Base-by-base conservation (phyloP, 1,140 invertebrate genomes). In the Cherax quadricarinatus region DNA sequence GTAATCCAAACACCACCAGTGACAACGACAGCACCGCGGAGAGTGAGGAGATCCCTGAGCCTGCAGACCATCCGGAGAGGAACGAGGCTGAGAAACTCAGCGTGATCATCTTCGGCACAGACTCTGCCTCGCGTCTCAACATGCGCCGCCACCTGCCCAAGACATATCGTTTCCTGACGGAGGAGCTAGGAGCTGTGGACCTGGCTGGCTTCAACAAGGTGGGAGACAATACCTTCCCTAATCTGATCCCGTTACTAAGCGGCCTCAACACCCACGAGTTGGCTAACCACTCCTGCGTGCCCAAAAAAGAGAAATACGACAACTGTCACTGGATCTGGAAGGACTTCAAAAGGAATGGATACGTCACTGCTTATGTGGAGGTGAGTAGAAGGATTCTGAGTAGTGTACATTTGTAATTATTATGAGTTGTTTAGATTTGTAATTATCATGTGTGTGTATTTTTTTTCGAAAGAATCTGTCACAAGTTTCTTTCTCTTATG, bases 101-200 rank as follows among this genome's bases (percentile, higher is more conserved):
- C 93, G 96, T 99, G 0, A 95, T 98, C 48, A 95, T 99, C 16
- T 94, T 98, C n/a, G 98, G 98, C 0, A 96, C 99, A 21, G 98
- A 98, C 94, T 97, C 97, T 0, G 96, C 98, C 3, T 99, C 98
- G 0, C 96, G 98, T 80, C 95, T 98, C 82, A 98, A 98, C 95
- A 97, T 98, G 89, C 96, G 97, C 79, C 96, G 98, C 41, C 97
- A 97, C 89, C 97, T 98, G 97, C 97, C 97, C 0, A 96, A 96
- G 94, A 98, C 97, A 0, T 95, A 96, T 0, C 93, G 95, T 1
- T 96, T 96, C 93, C 95, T 98, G 12, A 88, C 70, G 93, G 18
- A 95, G 96, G 88, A 95, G 16, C 95, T 97, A 9, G 95, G 95
- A 1, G 96, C 96, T 14, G 96, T 97, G 12, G 97, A 97, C 94